Conservation (phyloP, 2,797 vertebrate genomes). For the Morelia viridis region DNA sequence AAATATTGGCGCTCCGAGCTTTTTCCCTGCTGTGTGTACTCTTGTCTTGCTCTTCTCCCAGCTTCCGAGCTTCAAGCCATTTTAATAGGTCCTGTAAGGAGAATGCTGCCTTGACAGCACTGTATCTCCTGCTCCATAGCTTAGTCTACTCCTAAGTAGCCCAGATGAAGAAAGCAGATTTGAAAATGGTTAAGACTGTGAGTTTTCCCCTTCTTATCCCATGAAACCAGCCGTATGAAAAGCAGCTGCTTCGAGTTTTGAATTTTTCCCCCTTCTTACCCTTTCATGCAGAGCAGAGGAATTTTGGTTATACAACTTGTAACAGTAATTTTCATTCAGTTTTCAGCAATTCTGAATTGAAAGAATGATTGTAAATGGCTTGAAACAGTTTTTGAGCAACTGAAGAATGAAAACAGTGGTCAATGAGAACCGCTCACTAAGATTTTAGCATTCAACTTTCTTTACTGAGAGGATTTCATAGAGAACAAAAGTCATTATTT, state of each 20-base stretch:
- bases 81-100: no score
- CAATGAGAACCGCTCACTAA: neutral
- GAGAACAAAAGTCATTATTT: neutral
- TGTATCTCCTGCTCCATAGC: no score
- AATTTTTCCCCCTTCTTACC: neutral
- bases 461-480: neutral
- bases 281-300: neutral
- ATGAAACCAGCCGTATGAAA: neutral
- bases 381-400: neutral
- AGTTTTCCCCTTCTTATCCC: neutral
- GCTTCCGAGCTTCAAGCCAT: no score
- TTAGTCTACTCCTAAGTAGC: neutral
- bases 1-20: no score
- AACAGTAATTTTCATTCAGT: neutral
- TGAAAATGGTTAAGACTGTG: neutral
- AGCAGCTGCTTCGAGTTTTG: neutral
- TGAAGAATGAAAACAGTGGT: neutral
- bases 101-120: no score
- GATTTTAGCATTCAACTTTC: neutral
- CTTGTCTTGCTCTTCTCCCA: no score
- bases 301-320: neutral
- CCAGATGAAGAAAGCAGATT: neutral
- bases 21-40: no score
- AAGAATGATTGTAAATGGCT: neutral
- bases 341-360: neutral